phyloP scores from a whole-genome alignment of 2,113 vertebrate species.

The Columbina picui region DNA sequence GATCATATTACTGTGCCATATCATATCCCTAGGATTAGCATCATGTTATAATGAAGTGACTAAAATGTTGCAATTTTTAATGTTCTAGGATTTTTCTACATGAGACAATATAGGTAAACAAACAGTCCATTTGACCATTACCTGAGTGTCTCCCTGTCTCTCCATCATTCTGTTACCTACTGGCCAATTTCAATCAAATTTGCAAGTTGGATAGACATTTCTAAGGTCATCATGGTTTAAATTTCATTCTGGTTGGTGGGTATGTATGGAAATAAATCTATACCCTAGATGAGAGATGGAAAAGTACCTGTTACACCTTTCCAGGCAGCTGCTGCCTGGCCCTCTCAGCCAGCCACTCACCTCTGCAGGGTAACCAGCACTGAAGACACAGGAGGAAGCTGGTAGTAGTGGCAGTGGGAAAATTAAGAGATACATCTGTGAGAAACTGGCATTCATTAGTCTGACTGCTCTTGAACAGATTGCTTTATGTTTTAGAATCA shows the following conservation, averaged over 20 bases:
- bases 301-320: neutral
- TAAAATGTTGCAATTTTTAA: neutral
- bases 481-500: neutral
- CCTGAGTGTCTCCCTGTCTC: neutral
- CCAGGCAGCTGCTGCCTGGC: neutral
- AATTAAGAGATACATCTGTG: neutral
- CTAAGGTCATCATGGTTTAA: neutral
- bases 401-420: neutral
- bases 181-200: neutral
- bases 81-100: neutral
- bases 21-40: neutral
- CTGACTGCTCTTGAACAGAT: slow-evolving; percentile 29
- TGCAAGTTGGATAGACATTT: neutral
- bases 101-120: neutral
- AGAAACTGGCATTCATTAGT: neutral
- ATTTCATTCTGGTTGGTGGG: neutral
- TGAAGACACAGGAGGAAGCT: neutral
- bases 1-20: neutral
- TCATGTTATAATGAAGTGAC: neutral
- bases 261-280: neutral
- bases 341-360: neutral
- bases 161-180: neutral
- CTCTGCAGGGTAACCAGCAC: neutral
- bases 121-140: neutral
- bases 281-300: neutral